Base-by-base conservation (phyloP, 2,888 invertebrate genomes). In the Ganaspis brasiliensis region DNA sequence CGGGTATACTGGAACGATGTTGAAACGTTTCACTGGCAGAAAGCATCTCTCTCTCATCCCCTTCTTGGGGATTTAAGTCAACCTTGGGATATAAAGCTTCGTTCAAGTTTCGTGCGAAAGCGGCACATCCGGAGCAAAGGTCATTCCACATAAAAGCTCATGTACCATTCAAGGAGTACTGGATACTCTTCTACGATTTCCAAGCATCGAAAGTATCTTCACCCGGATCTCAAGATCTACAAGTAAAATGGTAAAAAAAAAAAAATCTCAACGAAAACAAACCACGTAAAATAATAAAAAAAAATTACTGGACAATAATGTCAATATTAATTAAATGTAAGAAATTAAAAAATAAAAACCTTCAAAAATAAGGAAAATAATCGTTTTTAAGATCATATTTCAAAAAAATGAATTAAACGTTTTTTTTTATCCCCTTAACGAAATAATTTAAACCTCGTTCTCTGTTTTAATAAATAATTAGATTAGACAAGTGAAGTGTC, bases 11-110 rank as follows among this genome's bases (percentile, higher is more conserved):
- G 16, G n/a, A n/a, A 16, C 31, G 59, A 35, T 16, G 59, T 31
- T 59, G 31, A 57, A 26, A 9, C 31, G 26, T 59, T 59, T 16
- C 59, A 31, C 59, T 26, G n/a, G 59, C 59, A 59, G 59, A 59
- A 59, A 16, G 26, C 59, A 8, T 6, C 49, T 19, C 19, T 19
- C 19, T 9, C 57, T n/a, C 57, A n/a, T 8, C 57, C 57, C 4
- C 57, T 31, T 35, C 16, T 6, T 31, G 26, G 31, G 16, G 59
- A 59, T 59, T 59, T 59, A 31, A 59, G 59, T 59, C 59, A 59
- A 59, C 59, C 59, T 59, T 59, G 16, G 57, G 59, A 16, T 59
- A 59, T 31, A 16, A 59, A 59, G 59, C 59, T 59, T 16, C 59
- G 59, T 59, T 59, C 9, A 31, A 59, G 59, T 31, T 35, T 31